Evolutionary conservation across 1,140 invertebrate species (phyloP), one percentile per base, ranked within the genome.

Genomic region (Elymnias hypermnestra): DNA sequence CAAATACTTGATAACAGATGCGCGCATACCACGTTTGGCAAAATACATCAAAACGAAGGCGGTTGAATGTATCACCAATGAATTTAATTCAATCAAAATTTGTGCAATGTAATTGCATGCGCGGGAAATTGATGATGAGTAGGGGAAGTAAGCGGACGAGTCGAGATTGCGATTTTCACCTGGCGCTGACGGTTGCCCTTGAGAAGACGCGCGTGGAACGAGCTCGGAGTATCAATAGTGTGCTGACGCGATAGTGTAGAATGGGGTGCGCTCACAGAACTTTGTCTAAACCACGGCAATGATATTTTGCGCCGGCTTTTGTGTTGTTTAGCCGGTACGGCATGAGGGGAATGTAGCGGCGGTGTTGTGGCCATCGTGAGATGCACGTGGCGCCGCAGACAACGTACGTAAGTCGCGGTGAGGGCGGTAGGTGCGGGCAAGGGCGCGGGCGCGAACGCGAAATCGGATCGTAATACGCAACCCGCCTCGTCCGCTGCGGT

Each of bases 161-260:
- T 13, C 21, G 8, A 25, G 3, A 17, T 33, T 7, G 2, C 31
- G 5, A 25, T 15, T 19, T 23, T 79, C 73, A 84, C 81, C 81
- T 84, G 81, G 50, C 72, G 70, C 53, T 69, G 75, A 31, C 72
- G 72, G 62, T 52, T 68, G 57, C 63, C 63, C 47, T 79, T 81
- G 48, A 92, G 87, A 43, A 91, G 87, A 56, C 90, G 85, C 44
- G 90, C 90, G 62, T 92, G 92, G 87, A 94, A 94, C 25, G 93
- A 94, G 68, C 92, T 89, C 56, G 94, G 94, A 48, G 94, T 94
- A 87, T 96, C 94, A 87, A 96, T 95, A 78, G 94, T 96, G 69
- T 95, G 94, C 77, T 96, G 94, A 12, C 94, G 89, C 22, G 93
- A 90, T 15, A 95, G 89, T 22, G 88, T 87, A 44, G 91, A 89